A percentile compares a stretch with the other conserved stretches of the same genome.
Conservation (phyloP, 2,888 invertebrate genomes). For the Oasisia sp. region DNA sequence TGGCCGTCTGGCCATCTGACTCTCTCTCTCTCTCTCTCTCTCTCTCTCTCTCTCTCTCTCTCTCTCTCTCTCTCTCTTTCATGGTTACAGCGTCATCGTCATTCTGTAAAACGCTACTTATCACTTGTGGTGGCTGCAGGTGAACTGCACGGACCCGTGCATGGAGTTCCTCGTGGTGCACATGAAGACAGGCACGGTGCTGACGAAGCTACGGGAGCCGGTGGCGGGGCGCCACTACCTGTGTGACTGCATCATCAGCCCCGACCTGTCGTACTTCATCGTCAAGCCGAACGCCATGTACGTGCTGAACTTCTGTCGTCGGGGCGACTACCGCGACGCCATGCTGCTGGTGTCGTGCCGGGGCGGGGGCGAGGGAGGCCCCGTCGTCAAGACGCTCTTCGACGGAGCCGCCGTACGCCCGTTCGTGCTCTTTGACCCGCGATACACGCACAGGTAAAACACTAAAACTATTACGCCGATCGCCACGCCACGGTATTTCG, state of each 20-base stretch:
- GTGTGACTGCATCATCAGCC: constrained; percentile 47
- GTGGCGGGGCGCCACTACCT: constrained; percentile 42
- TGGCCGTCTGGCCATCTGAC: too few species aligned
- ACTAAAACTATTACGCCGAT: too few species aligned
- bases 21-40: too few species aligned
- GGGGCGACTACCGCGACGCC: constrained; percentile 43
- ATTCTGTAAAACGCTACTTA: neutral
- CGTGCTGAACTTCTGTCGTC: constrained; percentile 44
- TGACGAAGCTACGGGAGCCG: constrained; percentile 42
- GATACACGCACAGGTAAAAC: constrained; percentile 34
- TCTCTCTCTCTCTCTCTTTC: too few species aligned
- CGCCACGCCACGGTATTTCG: too few species aligned
- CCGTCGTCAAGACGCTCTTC: constrained; percentile 40
- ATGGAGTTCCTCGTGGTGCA: constrained; percentile 47
- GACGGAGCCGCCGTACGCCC: constrained; percentile 42
- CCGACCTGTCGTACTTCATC: constrained; percentile 45
- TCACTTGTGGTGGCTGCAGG: constrained; percentile 26
- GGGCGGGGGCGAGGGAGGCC: constrained; percentile 34
- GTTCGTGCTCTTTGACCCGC: constrained; percentile 46
- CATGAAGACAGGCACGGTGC: constrained; percentile 45
- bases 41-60: too few species aligned
- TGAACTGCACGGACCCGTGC: constrained; percentile 29
- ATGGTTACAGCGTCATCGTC: too few species aligned
- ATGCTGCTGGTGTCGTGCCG: constrained; percentile 44
- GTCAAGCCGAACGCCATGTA: constrained; percentile 48